A percentile compares a stretch with the other conserved stretches of the same genome.
phyloP scores from a whole-genome alignment of 2,113 vertebrate genomes.

The Fregata magnificens region DNA sequence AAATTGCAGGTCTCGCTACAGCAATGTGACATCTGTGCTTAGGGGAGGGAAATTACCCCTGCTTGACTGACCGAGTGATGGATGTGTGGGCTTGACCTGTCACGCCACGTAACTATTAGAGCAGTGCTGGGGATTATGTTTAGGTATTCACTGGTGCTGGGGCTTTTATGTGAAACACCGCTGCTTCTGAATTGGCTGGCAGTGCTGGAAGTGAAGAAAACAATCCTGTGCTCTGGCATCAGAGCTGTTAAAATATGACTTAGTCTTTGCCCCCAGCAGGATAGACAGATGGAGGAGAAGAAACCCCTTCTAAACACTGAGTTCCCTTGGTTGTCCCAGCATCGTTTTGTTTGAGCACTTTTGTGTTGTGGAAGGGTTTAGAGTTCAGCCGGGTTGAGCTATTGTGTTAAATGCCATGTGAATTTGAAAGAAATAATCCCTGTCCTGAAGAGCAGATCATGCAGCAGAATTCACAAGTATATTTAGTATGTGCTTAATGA shows the following conservation, averaged over 20 bases:
- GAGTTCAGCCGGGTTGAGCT: neutral
- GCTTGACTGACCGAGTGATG: accelerated
- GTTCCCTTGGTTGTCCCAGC: neutral
- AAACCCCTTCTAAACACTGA: neutral
- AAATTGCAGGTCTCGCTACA: neutral
- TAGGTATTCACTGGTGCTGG: neutral
- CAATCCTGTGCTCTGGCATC: neutral
- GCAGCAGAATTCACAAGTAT: neutral
- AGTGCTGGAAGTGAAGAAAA: neutral
- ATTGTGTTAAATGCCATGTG: neutral
- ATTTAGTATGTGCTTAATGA: accelerated
- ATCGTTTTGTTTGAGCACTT: neutral
- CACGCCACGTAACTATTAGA: accelerated
- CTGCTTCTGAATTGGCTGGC: neutral
- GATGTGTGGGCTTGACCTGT: neutral
- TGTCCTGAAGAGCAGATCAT: neutral
- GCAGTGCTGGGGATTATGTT: neutral
- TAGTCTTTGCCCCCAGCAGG: neutral
- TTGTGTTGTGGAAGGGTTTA: neutral
- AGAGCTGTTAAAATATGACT: too few relatives aligned
- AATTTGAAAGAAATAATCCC: neutral
- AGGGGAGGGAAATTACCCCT: neutral
- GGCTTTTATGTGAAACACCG: neutral
- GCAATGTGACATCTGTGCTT: neutral
- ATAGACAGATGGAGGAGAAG: neutral